A percentile compares a stretch with the other conserved stretches of the same genome.
Evolutionary conservation across 2,888 invertebrate species (phyloP).

Genomic region (Oligia strigilis): DNA sequence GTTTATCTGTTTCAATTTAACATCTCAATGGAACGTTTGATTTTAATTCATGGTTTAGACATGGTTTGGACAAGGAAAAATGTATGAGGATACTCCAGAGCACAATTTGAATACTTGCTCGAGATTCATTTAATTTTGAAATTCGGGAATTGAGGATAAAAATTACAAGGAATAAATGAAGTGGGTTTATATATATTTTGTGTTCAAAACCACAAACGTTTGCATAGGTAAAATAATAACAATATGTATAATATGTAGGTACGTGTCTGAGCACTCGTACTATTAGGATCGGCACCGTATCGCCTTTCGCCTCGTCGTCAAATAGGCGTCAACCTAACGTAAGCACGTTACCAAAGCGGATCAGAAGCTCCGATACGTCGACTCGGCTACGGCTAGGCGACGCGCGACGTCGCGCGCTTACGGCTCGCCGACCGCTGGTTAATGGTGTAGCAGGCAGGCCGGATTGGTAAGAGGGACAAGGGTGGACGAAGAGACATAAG

Average conservation of each 20-base stretch:
- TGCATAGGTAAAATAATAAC: neutral
- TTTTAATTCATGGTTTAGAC: slow-evolving; percentile 22
- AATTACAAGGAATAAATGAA: slow-evolving; percentile 17
- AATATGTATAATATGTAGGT: neutral
- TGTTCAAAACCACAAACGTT: neutral
- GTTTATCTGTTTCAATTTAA: slow-evolving; percentile 19
- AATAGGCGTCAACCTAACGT: no score
- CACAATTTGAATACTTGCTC: slow-evolving; percentile 2
- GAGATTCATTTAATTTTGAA: slow-evolving; percentile 6
- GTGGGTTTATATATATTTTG: neutral
- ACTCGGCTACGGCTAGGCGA: no score
- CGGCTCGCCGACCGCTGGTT: no score
- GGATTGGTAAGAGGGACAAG: no score
- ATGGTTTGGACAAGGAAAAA: slow-evolving; percentile 8
- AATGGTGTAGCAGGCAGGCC: no score
- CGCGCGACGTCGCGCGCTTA: no score
- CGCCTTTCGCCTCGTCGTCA: no score
- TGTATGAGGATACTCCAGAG: neutral
- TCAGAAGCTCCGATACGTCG: no score
- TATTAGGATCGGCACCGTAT: neutral
- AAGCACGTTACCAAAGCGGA: no score
- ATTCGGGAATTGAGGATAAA: slow-evolving; percentile 10
- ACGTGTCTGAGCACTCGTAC: slow-evolving; percentile 13
- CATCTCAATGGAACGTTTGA: slow-evolving; percentile 3
- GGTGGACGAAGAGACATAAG: no score